These are phyloP conservation scores for Artibeus jamaicensis DNA, from an alignment of 2,797 vertebrate genomes.

Conservation along the genomic window DNA sequence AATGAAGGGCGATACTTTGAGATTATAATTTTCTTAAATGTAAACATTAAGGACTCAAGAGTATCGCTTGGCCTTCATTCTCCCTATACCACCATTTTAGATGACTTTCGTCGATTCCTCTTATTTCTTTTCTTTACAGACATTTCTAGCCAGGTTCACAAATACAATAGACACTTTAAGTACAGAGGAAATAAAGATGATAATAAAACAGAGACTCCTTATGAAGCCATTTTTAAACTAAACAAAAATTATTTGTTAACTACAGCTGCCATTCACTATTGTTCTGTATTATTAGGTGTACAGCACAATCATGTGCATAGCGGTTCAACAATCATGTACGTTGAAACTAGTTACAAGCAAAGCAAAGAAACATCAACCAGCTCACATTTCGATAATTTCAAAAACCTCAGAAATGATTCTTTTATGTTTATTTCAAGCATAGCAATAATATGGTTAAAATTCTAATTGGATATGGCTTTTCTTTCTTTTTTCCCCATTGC, in stretches of 20 bases:
- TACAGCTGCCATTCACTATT: not conserved
- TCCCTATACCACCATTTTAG: not conserved
- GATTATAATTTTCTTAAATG: not conserved
- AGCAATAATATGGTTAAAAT: slow-evolving; percentile 55
- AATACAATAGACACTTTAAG: not conserved
- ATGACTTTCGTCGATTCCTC: not conserved
- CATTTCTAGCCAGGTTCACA: not conserved
- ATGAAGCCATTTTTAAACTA: not conserved
- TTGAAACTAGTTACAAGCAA: not conserved
- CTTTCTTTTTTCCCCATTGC: too few species aligned
- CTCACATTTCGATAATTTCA: slow-evolving; percentile 39
- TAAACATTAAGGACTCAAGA: slow-evolving; percentile 2
- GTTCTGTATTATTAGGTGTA: not conserved
- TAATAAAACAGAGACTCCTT: not conserved
- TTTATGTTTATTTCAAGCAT: slow-evolving; percentile 20
- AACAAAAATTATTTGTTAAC: not conserved
- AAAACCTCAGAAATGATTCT: not conserved
- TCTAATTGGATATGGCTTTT: slow-evolving; percentile 26
- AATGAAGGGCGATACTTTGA: not conserved
- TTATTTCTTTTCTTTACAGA: not conserved
- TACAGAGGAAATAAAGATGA: not conserved
- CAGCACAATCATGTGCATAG: too few species aligned
- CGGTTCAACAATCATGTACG: not conserved
- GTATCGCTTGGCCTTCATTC: not conserved
- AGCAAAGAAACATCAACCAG: slow-evolving; percentile 20